These are phyloP conservation scores for Glaucomys volans DNA, from an alignment of 2,113 vertebrate species.

Conservation along the genomic window DNA sequence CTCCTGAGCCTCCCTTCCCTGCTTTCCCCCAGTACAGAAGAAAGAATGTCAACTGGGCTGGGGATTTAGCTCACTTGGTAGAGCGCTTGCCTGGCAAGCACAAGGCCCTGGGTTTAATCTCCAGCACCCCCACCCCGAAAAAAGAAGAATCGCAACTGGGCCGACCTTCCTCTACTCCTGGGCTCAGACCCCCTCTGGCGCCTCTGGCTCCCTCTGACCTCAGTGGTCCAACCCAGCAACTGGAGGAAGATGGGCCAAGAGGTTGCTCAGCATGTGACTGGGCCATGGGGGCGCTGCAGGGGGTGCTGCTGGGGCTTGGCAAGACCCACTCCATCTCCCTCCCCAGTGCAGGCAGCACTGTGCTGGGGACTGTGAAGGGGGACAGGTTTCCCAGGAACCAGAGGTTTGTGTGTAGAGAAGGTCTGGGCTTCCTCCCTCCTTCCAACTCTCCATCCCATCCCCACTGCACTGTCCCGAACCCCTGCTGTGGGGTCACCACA, in stretches of 20 bases:
- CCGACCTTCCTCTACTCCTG: no score
- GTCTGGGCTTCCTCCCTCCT: background rate
- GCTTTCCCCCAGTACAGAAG: accelerated
- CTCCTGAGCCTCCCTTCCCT: background rate
- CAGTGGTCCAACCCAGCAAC: background rate
- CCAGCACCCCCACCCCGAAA: no score
- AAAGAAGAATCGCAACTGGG: no score
- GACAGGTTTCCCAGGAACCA: background rate
- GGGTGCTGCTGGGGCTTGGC: background rate
- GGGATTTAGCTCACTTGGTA: no score
- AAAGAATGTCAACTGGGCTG: no score
- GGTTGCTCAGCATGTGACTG: background rate
- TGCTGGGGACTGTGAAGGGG: background rate
- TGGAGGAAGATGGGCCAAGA: background rate
- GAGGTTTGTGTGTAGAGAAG: background rate
- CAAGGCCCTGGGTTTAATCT: no score
- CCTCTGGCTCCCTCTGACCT: background rate
- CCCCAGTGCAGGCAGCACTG: no score
- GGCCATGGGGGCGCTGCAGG: no score
- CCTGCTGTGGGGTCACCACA: background rate
- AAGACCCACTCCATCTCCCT: background rate
- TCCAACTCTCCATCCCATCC: background rate
- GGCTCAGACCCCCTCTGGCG: background rate
- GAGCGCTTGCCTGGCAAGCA: no score
- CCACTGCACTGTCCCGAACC: background rate